phyloP scores from a whole-genome alignment of 2,797 vertebrate genomes.

The Typhlichthys subterraneus region DNA sequence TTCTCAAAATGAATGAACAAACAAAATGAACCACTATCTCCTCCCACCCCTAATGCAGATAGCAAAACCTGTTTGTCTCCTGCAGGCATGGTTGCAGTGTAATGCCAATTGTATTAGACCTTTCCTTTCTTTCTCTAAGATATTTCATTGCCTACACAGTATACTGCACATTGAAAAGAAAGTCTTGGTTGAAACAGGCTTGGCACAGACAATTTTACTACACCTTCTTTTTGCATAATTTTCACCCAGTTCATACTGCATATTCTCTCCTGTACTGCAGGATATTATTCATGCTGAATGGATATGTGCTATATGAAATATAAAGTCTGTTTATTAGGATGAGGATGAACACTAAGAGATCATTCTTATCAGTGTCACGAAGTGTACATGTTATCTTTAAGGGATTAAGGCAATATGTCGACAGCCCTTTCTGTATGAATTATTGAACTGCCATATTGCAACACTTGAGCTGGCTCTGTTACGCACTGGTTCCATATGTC shows the following conservation, averaged over 20 bases:
- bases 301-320: slow-evolving; percentile 1
- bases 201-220: too few species aligned
- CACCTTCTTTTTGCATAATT: too few species aligned
- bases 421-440: slow-evolving; percentile 56
- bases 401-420: slow-evolving; percentile 57
- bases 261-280: slow-evolving; percentile 3
- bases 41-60: too few species aligned
- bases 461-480: slow-evolving; percentile 54
- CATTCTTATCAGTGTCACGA: slow-evolving; percentile 17
- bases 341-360: slow-evolving; percentile 4
- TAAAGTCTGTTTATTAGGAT: slow-evolving; percentile 5
- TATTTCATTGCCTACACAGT: too few species aligned
- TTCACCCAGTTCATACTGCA: neutral
- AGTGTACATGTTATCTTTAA: slow-evolving; percentile 25
- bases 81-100: too few species aligned
- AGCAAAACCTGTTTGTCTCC: too few species aligned
- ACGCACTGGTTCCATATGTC: slow-evolving; percentile 63
- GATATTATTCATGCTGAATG: slow-evolving; percentile 19
- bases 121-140: too few species aligned
- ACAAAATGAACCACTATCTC: too few species aligned
- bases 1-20: too few species aligned
- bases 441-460: slow-evolving; percentile 73
- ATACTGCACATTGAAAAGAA: too few species aligned
- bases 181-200: too few species aligned
- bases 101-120: too few species aligned